Evolutionary conservation across 2,797 vertebrate genomes (phyloP).

Genomic region (Lacerta bilineata): DNA sequence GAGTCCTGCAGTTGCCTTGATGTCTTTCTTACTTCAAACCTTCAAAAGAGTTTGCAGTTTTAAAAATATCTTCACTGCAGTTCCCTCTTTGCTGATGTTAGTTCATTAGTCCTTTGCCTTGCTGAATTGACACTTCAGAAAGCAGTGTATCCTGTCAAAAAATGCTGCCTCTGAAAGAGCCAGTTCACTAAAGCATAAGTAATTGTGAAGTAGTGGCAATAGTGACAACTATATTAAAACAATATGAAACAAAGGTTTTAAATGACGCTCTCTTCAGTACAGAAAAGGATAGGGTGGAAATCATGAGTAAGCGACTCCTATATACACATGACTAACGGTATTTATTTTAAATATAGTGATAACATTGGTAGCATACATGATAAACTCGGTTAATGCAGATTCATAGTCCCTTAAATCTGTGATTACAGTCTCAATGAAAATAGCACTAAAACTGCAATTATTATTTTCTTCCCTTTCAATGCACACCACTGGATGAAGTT

Average conservation of each 20-base stretch:
- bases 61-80: slow-evolving; percentile 42
- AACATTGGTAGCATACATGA: not conserved
- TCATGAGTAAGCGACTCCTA: not conserved
- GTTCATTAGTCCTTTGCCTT: slow-evolving; percentile 50
- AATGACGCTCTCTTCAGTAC: not conserved
- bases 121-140: slow-evolving; percentile 49
- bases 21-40: slow-evolving; percentile 26
- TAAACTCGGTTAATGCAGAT: not conserved
- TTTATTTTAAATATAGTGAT: not conserved
- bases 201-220: not conserved
- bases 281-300: not conserved
- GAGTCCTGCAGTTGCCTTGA: not conserved
- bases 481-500: not conserved
- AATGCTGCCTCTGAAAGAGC: slow-evolving; percentile 26
- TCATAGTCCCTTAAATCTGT: not conserved
- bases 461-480: not conserved
- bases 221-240: not conserved
- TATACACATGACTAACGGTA: no score
- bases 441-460: not conserved
- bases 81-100: slow-evolving; percentile 46
- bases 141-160: slow-evolving; percentile 34
- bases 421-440: not conserved
- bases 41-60: slow-evolving; percentile 39
- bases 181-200: slow-evolving; percentile 33
- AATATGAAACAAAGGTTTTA: not conserved